A percentile compares a stretch with the other conserved stretches of the same genome.
phyloP scores from a whole-genome alignment of 2,113 vertebrate species.

The Epinephelus cyanopodus region DNA sequence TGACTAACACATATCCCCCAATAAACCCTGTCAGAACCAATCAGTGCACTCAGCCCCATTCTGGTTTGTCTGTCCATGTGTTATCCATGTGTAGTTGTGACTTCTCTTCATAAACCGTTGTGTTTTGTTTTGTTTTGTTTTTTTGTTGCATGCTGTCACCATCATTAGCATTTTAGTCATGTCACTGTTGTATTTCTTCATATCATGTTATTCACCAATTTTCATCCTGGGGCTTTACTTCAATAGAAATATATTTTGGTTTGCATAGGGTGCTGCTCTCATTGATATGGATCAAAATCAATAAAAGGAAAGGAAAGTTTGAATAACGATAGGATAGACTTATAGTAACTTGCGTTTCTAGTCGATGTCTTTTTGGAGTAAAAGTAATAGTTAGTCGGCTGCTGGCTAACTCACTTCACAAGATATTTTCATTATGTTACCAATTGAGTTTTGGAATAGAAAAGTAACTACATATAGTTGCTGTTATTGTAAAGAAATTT shows the following conservation, averaged over 20 bases:
- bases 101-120: constrained; percentile 71
- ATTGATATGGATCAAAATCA: not conserved
- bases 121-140: constrained; percentile 73
- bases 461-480: not conserved
- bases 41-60: constrained; percentile 11
- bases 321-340: not conserved
- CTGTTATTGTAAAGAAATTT: not conserved
- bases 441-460: not conserved
- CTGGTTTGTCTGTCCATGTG: constrained; percentile 35
- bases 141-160: constrained; percentile 83
- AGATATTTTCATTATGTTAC: no score
- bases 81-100: constrained; percentile 49
- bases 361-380: no score
- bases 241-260: not conserved
- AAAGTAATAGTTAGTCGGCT: no score
- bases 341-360: not conserved
- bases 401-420: no score
- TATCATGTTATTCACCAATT: constrained; percentile 36
- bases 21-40: constrained; percentile 67
- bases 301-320: not conserved
- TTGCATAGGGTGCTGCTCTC: not conserved
- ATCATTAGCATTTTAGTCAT: constrained; percentile 74
- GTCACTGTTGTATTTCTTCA: constrained; percentile 34
- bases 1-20: constrained; percentile 68
- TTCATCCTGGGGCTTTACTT: constrained; percentile 39